These are phyloP conservation scores for Eleginops maclovinus DNA, from an alignment of 2,113 vertebrate genomes.

Conservation along the genomic window DNA sequence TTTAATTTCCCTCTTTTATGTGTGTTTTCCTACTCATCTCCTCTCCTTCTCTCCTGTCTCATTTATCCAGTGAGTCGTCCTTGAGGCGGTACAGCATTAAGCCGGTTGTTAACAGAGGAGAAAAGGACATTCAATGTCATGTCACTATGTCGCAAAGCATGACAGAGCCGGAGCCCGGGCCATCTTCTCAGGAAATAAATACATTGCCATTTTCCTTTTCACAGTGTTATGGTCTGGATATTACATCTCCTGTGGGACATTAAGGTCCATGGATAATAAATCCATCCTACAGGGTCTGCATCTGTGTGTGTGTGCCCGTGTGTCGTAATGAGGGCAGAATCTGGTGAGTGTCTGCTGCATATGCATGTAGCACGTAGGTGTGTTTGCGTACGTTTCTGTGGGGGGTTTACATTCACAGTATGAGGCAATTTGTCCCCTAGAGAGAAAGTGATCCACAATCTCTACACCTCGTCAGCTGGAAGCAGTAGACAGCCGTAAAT, in stretches of 20 bases:
- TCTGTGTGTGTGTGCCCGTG: conserved; percentile 6
- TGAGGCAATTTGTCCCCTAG: conserved; percentile 70
- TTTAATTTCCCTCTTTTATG: not conserved
- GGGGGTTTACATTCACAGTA: conserved; percentile 47
- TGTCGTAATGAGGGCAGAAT: conserved; percentile 34
- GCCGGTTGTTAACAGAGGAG: conserved; percentile 71
- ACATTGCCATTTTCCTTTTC: conserved; percentile 72
- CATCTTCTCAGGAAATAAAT: conserved; percentile 79
- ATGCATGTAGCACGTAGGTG: conserved; percentile 16
- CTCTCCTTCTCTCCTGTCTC: conserved; percentile 54
- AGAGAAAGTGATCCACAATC: conserved; percentile 67
- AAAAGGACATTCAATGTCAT: conserved; percentile 82
- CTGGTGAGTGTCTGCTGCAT: conserved; percentile 29
- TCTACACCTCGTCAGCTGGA: conserved; percentile 87
- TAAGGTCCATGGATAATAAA: conserved; percentile 78
- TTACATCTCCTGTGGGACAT: conserved; percentile 80
- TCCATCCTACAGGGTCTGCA: conserved; percentile 49
- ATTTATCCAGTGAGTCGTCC: conserved; percentile 70
- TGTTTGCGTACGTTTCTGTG: conserved; percentile 33
- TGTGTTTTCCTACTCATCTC: conserved; percentile 25
- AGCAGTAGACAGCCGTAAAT: conserved; percentile 86
- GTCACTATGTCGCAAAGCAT: conserved; percentile 71
- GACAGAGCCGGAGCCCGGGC: conserved; percentile 61
- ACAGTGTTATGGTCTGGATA: conserved; percentile 80
- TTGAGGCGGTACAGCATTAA: conserved; percentile 69